Evolutionary conservation across 2,888 invertebrate genomes (phyloP).

Genomic region (Chloroclysta siterata): DNA sequence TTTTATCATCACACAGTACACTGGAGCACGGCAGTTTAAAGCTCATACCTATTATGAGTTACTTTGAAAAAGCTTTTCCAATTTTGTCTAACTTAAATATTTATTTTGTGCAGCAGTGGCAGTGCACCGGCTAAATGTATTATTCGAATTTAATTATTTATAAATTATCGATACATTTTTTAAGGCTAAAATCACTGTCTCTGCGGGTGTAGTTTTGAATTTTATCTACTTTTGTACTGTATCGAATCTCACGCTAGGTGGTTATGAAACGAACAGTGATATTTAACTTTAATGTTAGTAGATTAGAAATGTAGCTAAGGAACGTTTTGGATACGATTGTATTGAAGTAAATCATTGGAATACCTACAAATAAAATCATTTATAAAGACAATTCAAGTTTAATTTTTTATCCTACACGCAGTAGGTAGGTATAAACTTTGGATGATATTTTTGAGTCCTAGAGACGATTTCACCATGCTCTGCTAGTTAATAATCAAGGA

Average conservation of each 20-base stretch:
- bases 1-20: conserved; percentile 14
- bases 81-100: conserved; percentile 48
- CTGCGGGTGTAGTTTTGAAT: conserved; percentile 46
- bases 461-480: no score
- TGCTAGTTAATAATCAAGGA: no score
- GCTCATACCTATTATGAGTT: conserved; percentile 18
- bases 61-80: conserved; percentile 41
- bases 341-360: conserved; percentile 73
- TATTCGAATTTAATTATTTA: conserved; percentile 46
- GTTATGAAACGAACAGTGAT: conserved; percentile 62
- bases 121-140: conserved; percentile 36
- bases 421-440: no score
- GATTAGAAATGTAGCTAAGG: conserved; percentile 55
- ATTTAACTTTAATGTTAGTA: conserved; percentile 68
- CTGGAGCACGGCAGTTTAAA: conserved; percentile 8
- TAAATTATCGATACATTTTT: conserved; percentile 28
- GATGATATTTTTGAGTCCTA: no score
- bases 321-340: conserved; percentile 73
- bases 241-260: conserved; percentile 56
- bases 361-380: conserved; percentile 63
- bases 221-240: conserved; percentile 49
- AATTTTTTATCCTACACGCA: conserved; percentile 19
- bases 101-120: conserved; percentile 50
- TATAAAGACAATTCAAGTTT: conserved; percentile 57
- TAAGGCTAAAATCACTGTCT: conserved; percentile 41